phyloP scores from a whole-genome alignment of 2,797 vertebrate species.

The Pangasius krempfi region DNA sequence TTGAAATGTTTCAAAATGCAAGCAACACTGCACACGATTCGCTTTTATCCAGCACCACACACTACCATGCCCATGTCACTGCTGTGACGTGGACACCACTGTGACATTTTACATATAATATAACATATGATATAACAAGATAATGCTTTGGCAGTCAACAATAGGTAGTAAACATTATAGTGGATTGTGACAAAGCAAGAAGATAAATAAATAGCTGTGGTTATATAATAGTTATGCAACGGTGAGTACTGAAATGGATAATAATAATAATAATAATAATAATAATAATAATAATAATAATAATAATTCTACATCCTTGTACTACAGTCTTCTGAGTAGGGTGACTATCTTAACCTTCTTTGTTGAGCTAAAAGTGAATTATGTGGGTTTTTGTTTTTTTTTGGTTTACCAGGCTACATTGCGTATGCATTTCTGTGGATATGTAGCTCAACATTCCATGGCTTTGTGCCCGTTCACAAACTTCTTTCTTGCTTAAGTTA shows the following conservation, averaged over 20 bases:
- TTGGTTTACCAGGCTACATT: neutral
- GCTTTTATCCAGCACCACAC: neutral
- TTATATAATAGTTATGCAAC: neutral
- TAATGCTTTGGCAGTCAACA: neutral
- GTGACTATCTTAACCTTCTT: neutral
- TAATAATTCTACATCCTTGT: neutral
- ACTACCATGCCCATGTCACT: neutral
- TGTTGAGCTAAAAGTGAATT: constrained; percentile 3
- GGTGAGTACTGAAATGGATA: neutral
- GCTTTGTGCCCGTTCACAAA: constrained; percentile 41
- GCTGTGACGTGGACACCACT: neutral
- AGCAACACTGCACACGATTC: neutral
- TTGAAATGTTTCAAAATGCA: neutral
- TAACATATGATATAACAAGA: neutral
- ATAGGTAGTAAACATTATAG: neutral
- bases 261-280: neutral
- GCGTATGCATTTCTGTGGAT: constrained; percentile 6
- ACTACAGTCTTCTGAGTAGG: neutral
- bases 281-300: neutral
- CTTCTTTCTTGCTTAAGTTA: constrained; percentile 37
- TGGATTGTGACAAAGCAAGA: neutral
- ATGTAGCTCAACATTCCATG: constrained; percentile 21
- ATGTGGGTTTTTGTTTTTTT: neutral
- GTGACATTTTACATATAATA: neutral
- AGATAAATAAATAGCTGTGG: neutral